Evolutionary conservation across 2,888 invertebrate species (phyloP).

Genomic region (Gymnosoma rotundatum): DNA sequence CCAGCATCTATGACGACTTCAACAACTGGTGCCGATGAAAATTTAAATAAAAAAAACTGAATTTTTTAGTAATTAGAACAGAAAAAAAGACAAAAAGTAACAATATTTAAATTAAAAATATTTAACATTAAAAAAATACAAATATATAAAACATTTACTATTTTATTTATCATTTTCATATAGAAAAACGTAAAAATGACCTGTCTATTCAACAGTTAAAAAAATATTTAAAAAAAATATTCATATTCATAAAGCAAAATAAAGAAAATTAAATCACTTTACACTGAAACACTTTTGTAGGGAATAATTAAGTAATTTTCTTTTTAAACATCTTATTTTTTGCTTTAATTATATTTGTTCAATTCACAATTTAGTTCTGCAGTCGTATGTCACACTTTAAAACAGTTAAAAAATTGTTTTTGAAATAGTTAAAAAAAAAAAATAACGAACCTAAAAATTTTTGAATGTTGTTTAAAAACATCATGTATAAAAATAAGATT

Average conservation of each 20-base stretch:
- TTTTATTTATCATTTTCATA: constrained; percentile 66
- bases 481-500: neutral
- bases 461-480: too few species aligned
- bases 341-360: constrained; percentile 6
- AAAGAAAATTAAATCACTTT: constrained; percentile 25
- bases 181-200: constrained; percentile 39
- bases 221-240: constrained; percentile 23
- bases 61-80: constrained; percentile 65
- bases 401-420: too few species aligned
- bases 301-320: constrained; percentile 18
- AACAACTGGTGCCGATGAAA: constrained; percentile 87
- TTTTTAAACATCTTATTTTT: constrained; percentile 18
- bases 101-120: constrained; percentile 54
- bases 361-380: too few species aligned
- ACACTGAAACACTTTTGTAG: constrained; percentile 32
- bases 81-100: constrained; percentile 45
- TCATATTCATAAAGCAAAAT: constrained; percentile 40
- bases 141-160: constrained; percentile 9
- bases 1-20: constrained; percentile 83
- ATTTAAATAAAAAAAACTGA: constrained; percentile 86
- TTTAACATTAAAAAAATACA: constrained; percentile 44
- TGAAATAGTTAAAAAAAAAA: too few species aligned
- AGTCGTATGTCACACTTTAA: too few species aligned
- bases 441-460: too few species aligned
- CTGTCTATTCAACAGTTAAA: constrained; percentile 61